A percentile compares a stretch with the other conserved stretches of the same genome.
phyloP scores from a whole-genome alignment of 2,888 invertebrate species.

The Malacosoma neustria region DNA sequence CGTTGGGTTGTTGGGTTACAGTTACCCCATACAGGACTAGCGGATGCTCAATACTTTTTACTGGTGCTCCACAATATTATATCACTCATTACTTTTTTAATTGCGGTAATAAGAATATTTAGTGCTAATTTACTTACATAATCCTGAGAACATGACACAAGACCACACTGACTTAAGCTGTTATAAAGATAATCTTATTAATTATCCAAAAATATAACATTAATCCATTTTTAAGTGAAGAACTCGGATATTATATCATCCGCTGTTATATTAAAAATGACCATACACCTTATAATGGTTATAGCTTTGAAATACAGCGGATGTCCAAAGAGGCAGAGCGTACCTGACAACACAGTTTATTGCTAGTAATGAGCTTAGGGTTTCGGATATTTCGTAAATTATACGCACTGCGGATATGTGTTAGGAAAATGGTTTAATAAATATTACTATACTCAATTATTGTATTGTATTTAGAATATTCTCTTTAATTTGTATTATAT shows the following conservation, averaged over 20 bases:
- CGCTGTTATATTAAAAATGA: neutral
- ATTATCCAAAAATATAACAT: neutral
- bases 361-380: neutral
- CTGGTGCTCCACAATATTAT: no score
- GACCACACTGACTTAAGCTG: neutral
- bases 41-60: no score
- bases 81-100: no score
- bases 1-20: no score
- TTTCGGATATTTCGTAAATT: neutral
- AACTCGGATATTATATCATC: neutral
- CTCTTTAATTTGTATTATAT: no score
- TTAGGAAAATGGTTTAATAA: no score
- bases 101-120: no score
- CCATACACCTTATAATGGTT: neutral
- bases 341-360: neutral
- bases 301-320: neutral
- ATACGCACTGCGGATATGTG: neutral
- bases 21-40: no score
- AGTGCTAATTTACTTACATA: no score
- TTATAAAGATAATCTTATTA: neutral
- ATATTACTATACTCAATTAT: no score
- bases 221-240: neutral
- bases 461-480: no score
- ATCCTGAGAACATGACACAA: no score
- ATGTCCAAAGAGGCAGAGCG: conserved; percentile 1